Evolutionary conservation across 2,797 vertebrate genomes (phyloP).

Genomic region (Pampus argenteus): DNA sequence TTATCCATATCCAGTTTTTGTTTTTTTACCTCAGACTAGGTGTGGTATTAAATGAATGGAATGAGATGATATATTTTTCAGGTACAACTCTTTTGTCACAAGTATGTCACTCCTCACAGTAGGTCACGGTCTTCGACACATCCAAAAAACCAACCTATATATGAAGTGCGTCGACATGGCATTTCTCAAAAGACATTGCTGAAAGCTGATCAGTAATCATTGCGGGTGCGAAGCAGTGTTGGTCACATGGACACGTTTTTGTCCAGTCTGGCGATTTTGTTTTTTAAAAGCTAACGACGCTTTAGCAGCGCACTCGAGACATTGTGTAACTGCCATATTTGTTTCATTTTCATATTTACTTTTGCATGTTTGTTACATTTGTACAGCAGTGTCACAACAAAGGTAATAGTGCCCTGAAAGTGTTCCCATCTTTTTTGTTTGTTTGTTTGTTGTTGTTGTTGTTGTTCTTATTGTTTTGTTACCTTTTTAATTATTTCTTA

Average conservation of each 20-base stretch:
- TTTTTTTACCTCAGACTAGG: slow-evolving; percentile 80
- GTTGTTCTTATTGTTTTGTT: slow-evolving; percentile 37
- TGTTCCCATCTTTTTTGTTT: slow-evolving; percentile 38
- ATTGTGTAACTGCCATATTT: slow-evolving; percentile 85
- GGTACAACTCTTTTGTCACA: slow-evolving; percentile 66
- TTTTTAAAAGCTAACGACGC: slow-evolving; percentile 72
- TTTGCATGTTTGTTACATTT: slow-evolving; percentile 79
- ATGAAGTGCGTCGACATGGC: slow-evolving; percentile 69
- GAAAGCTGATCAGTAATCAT: slow-evolving; percentile 78
- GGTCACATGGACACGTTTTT: slow-evolving; percentile 75
- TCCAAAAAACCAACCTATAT: slow-evolving; percentile 70
- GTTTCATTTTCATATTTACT: slow-evolving; percentile 66
- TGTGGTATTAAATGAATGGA: slow-evolving; percentile 63
- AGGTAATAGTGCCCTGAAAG: slow-evolving; percentile 51
- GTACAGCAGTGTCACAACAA: slow-evolving; percentile 61
- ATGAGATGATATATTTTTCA: slow-evolving; percentile 70
- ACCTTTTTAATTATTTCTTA: slow-evolving; percentile 30
- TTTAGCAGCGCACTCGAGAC: slow-evolving; percentile 66
- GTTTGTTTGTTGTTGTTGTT: slow-evolving; percentile 29
- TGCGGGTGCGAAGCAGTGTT: slow-evolving; percentile 83
- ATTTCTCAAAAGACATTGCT: slow-evolving; percentile 59
- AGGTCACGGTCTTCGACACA: slow-evolving; percentile 45
- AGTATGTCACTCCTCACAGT: slow-evolving; percentile 54
- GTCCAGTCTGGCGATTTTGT: slow-evolving; percentile 62
- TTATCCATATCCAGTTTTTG: slow-evolving; percentile 83